Base-by-base conservation (phyloP, 2,113 vertebrate species). In the Equus quagga region DNA sequence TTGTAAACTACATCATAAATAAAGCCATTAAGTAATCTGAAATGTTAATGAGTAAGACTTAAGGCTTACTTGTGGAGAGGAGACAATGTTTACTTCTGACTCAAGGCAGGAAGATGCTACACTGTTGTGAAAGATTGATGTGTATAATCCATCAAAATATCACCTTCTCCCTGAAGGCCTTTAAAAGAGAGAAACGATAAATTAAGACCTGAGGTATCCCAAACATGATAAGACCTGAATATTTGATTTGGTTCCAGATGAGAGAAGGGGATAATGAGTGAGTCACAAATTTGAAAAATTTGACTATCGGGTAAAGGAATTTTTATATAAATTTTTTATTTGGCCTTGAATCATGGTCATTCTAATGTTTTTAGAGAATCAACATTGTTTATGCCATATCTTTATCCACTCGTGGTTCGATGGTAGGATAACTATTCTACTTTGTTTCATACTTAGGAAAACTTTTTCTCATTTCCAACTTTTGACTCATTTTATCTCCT, bases 221-320 rank as follows among this genome's bases (percentile, higher is more conserved):
- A 62, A 93, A 86, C 91, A 81, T 87, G 69, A 94, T 90, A 85
- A 76, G 9, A 78, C 79, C 79, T 97, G 86, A 81, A 72, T 93
- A 56, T 97, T 88, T 97, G 80, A 97, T 95, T 96, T 93, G 49
- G 21, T 94, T 96, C 36, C 36, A 93, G 36, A 73, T 81, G 46
- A 96, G 33, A 89, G 10, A 91, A 75, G 18, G 62, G 75, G 64
- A 78, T 84, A 65, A 82, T 89, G 83, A 86, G 9, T 90, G 83
- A 96, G 46, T 91, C 92, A 95, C 90, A 91, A 84, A 94, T 84
- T 89, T 49, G 56, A 88, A 80, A 90, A 92, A 93, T 67, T 81
- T 91, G 79, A 96, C 69, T 94, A 84, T 31, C 33, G 18, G 31
- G 56, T 94, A 84, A 86, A 89, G 72, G 65, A 90, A 80, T 76